Conservation (phyloP, 1,140 invertebrate species). For the Ruditapes philippinarum region DNA sequence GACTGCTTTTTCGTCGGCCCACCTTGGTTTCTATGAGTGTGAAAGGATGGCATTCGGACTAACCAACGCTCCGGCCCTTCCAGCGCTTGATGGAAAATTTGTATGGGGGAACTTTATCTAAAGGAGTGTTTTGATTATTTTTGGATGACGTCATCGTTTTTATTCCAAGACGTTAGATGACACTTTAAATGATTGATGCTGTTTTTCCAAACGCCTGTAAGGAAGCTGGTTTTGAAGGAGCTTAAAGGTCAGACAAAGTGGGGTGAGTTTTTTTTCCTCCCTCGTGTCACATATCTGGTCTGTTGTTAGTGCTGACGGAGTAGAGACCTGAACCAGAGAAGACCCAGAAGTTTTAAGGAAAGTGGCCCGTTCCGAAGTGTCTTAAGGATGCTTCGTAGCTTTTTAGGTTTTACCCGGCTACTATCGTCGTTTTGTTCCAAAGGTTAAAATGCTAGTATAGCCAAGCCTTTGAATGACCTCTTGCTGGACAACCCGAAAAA, state of each 20-base stretch:
- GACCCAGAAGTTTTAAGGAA: constrained; percentile 73
- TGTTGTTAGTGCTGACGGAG: constrained; percentile 71
- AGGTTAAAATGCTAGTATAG: background rate
- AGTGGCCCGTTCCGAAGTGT: constrained; percentile 76
- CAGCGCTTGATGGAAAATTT: background rate
- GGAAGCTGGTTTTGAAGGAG: constrained; percentile 75
- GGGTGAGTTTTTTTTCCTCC: constrained; percentile 67
- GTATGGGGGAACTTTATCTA: constrained; percentile 42
- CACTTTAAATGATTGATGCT: constrained; percentile 48
- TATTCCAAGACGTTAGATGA: background rate
- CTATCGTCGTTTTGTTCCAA: constrained; percentile 75
- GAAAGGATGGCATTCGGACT: no score
- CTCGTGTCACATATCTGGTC: constrained; percentile 77
- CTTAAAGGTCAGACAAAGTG: constrained; percentile 74
- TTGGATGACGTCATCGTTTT: constrained; percentile 70
- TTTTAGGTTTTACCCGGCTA: constrained; percentile 76
- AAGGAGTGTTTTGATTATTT: constrained; percentile 61
- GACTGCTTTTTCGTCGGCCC: constrained; percentile 21
- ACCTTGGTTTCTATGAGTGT: background rate
- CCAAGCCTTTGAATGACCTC: no score
- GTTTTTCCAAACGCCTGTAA: constrained; percentile 74
- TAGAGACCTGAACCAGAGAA: constrained; percentile 78
- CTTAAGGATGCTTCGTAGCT: constrained; percentile 74
- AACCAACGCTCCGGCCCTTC: background rate
- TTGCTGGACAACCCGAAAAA: background rate